phyloP scores from a whole-genome alignment of 2,888 invertebrate genomes.

The Zonitis immaculata region DNA sequence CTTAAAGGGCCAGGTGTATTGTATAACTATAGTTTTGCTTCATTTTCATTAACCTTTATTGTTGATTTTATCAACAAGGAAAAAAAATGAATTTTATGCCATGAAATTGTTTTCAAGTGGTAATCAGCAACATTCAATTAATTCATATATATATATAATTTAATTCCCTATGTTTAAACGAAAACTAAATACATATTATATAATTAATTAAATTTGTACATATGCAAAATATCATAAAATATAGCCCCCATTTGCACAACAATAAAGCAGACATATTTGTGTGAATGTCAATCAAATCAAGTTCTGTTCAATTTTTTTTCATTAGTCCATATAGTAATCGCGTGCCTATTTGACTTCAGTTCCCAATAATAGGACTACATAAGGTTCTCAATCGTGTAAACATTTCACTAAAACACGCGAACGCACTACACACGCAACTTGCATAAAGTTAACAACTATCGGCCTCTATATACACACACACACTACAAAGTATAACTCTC shows the following conservation, averaged over 20 bases:
- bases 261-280: conserved; percentile 43
- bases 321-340: conserved; percentile 42
- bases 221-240: conserved; percentile 40
- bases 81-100: conserved; percentile 24
- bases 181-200: no score
- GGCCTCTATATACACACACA: no score
- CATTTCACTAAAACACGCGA: conserved; percentile 38
- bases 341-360: conserved; percentile 41
- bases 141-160: no score
- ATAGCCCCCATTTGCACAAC: conserved; percentile 31
- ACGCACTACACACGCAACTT: conserved; percentile 46
- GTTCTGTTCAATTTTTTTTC: conserved; percentile 24
- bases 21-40: conserved; percentile 13
- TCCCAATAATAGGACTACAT: conserved; percentile 26
- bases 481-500: conserved; percentile 31
- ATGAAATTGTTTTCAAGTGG: conserved; percentile 7
- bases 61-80: conserved; percentile 21
- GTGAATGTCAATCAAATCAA: conserved; percentile 45
- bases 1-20: conserved; percentile 26
- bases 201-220: no score
- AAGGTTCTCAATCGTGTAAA: conserved; percentile 40
- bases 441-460: conserved; percentile 43
- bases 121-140: conserved; percentile 1
- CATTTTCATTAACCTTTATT: conserved; percentile 7
- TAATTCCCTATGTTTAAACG: no score